A percentile compares a stretch with the other conserved stretches of the same genome.
phyloP scores from a whole-genome alignment of 2,888 invertebrate genomes.

The Orthosia cruda region DNA sequence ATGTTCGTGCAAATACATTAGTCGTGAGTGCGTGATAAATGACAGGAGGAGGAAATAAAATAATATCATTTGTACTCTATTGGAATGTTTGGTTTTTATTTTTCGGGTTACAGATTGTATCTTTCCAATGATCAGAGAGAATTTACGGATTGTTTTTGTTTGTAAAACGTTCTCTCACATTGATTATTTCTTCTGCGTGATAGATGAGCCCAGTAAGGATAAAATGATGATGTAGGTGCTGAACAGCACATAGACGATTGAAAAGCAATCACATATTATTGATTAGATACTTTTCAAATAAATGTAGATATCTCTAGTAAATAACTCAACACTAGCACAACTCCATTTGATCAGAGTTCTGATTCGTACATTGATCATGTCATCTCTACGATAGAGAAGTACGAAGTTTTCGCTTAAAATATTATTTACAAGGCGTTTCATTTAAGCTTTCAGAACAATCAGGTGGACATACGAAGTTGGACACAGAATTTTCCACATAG shows the following conservation, averaged over 20 bases:
- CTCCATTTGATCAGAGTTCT: too few species aligned
- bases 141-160: background rate
- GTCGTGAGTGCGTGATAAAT: slow-evolving; percentile 61
- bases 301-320: background rate
- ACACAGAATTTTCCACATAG: background rate
- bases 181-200: background rate
- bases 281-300: background rate
- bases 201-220: background rate
- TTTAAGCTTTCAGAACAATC: background rate
- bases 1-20: slow-evolving; percentile 65
- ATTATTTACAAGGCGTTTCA: too few species aligned
- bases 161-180: background rate
- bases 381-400: too few species aligned
- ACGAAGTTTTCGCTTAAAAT: too few species aligned
- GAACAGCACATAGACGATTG: background rate
- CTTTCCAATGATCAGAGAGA: background rate
- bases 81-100: slow-evolving; percentile 34
- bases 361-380: too few species aligned
- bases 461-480: background rate
- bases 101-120: slow-evolving; percentile 21
- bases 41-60: slow-evolving; percentile 47
- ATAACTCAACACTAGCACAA: background rate
- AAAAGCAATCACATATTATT: background rate
- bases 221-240: background rate
- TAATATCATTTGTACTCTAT: slow-evolving; percentile 47